Conservation (phyloP, 64 coral and sea anemone genomes). For the Montipora sp. region DNA sequence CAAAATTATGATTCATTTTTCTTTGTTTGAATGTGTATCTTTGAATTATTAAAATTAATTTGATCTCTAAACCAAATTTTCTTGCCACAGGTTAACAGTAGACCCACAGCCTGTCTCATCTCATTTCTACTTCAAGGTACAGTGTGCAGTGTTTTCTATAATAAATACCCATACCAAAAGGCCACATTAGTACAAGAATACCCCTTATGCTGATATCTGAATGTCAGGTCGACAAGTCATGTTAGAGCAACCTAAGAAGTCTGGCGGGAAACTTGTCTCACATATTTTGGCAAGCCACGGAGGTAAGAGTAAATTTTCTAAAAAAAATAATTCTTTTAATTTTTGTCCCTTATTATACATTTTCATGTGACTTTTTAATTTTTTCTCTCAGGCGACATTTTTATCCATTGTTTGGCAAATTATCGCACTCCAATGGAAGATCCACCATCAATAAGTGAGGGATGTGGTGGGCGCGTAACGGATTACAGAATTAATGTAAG, state of each 20-base stretch:
- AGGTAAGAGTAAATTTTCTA: slow-evolving; percentile 42
- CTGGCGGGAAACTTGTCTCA: slow-evolving; percentile 91
- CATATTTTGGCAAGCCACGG: slow-evolving; percentile 95
- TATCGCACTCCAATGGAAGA: slow-evolving; percentile 93
- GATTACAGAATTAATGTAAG: slow-evolving; percentile 99
- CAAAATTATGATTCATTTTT: neutral
- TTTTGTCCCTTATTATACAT: neutral
- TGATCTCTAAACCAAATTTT: neutral
- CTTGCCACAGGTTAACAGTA: slow-evolving; percentile 83
- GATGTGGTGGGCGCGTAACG: slow-evolving; percentile 92
- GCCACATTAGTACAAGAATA: no score
- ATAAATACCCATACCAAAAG: neutral
- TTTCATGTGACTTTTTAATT: neutral
- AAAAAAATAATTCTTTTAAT: neutral
- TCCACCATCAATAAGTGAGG: slow-evolving; percentile 96
- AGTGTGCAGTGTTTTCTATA: neutral
- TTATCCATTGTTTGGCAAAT: slow-evolving; percentile 92
- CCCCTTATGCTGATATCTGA: neutral
- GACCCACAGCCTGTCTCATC: slow-evolving; percentile 96
- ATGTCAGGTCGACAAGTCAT: slow-evolving; percentile 87
- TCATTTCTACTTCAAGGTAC: slow-evolving; percentile 95
- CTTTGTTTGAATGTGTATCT: neutral
- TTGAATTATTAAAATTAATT: neutral
- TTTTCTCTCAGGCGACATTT: slow-evolving; percentile 85
- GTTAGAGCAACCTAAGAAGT: slow-evolving; percentile 94